A percentile compares a stretch with the other conserved stretches of the same genome.
Conservation (phyloP, 53 echinoderm and acorn worm genomes). For the Hippasteria phrygiana region DNA sequence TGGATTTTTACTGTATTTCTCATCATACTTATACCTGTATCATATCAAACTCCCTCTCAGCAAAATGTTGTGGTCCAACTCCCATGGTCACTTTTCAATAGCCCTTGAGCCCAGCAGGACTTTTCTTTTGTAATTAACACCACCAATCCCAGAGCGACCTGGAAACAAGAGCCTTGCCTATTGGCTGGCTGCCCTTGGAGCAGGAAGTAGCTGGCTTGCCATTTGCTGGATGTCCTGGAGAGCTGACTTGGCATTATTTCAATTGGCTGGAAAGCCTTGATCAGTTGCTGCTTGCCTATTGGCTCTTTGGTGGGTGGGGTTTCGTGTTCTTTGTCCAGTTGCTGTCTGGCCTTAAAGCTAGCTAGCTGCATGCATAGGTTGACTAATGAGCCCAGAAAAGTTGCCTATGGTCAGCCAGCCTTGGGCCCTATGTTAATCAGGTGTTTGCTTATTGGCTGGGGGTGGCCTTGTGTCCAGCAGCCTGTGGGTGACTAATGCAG, state of each 20-base stretch:
- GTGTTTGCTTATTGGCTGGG: constrained; percentile 34
- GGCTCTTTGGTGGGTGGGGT: neutral
- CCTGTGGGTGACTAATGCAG: constrained; percentile 51
- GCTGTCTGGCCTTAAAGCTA: constrained; percentile 42
- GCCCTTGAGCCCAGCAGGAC: constrained; percentile 6
- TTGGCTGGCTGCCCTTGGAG: constrained; percentile 39
- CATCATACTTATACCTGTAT: neutral
- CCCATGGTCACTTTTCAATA: constrained; percentile 36
- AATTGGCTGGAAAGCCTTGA: neutral
- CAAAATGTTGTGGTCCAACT: constrained; percentile 11
- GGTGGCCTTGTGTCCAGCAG: constrained; percentile 36
- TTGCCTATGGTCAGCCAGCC: constrained; percentile 23
- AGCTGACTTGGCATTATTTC: neutral
- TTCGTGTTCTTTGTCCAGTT: neutral
- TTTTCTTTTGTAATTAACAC: constrained; percentile 21
- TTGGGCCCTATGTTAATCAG: constrained; percentile 44
- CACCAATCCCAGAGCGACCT: constrained; percentile 13
- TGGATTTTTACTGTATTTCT: too few species aligned
- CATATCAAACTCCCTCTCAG: neutral
- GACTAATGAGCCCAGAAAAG: neutral
- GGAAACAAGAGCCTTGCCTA: neutral
- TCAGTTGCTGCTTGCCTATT: constrained; percentile 2
- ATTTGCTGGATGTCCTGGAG: neutral
- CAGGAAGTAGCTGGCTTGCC: neutral
- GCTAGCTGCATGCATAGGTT: neutral